Conservation (phyloP, 2,113 vertebrate species). For the Hemichromis elongatus region DNA sequence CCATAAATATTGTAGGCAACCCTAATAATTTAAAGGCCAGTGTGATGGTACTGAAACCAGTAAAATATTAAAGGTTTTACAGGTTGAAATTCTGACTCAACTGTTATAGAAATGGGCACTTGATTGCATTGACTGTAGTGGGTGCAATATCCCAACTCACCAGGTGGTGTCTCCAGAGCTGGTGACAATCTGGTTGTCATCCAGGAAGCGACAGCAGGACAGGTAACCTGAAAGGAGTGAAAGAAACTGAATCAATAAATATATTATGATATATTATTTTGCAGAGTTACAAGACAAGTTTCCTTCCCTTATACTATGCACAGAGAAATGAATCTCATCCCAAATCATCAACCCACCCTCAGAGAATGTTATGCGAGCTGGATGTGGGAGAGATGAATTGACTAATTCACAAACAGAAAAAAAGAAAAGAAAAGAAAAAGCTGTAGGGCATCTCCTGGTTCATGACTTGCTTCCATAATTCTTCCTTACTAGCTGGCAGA, state of each 20-base stretch:
- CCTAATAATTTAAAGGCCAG: not conserved
- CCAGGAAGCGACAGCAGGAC: constrained; percentile 98
- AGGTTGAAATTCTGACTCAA: not conserved
- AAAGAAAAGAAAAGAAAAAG: not conserved
- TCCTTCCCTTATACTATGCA: not conserved
- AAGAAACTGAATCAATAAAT: not conserved
- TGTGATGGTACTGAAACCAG: not conserved
- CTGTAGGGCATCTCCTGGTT: constrained; percentile 1
- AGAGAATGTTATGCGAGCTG: not conserved
- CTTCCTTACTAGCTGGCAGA: constrained; percentile 17
- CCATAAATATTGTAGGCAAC: not conserved
- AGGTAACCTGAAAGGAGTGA: constrained; percentile 84
- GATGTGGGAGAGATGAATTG: not conserved
- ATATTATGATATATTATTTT: not conserved
- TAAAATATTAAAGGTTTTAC: not conserved
- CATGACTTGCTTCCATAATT: constrained; percentile 27
- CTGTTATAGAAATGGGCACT: not conserved
- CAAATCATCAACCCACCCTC: not conserved
- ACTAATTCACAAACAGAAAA: constrained; percentile 6
- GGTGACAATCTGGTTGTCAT: constrained; percentile 98
- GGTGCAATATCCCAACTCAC: constrained; percentile 74
- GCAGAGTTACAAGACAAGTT: not conserved
- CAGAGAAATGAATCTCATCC: not conserved
- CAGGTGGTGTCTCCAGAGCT: constrained; percentile 99
- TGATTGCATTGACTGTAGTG: not conserved